Base-by-base conservation (phyloP, 92 coral and sea anemone species). In the Umimayanthus kanabou region DNA sequence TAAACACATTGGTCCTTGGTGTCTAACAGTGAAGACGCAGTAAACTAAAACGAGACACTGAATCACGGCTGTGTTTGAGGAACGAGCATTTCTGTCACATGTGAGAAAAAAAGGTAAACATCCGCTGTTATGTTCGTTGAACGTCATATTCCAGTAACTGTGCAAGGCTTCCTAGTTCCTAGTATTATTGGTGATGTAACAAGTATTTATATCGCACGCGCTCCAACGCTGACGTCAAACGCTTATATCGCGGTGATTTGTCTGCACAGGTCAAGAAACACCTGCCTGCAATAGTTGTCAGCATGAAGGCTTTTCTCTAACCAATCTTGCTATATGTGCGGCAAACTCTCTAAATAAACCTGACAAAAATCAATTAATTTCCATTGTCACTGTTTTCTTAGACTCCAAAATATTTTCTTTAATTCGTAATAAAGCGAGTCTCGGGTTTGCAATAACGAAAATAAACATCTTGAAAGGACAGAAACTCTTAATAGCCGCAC, bases 341-440 rank as follows among this genome's bases (percentile, higher is more conserved):
- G 11, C n/a, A 80, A 57, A 25, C 72, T 39, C 26, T 55, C 30
- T 25, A 30, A 61, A 37, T 30, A 81, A 81, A 83, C 5, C 29
- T n/a, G 39, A 33, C 28, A 42, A 39, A 82, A 22, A 66, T 28
- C 1, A 83, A 80, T 18, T 83, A 39, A 7, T 28, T 83, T 47
- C 30, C 39, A 40, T 39, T 67, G 65, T 47, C 77, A 70, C 39
- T 70, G 65, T 71, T 70, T 83, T 47, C 45, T 47, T 83, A 15
- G 43, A 43, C 5, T 82, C 23, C 77, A 39, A 82, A 67, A 82
- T 67, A 69, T 82, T 69, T 43, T 69, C 77, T 28, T 28, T 26
- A 42, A 13, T 43, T 10, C 15, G 29, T 43, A 82, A 23, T 26
- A 5, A 20, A 43, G 16, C 8, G n/a, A 39, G 20, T 39, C 11